Percentiles rank a stretch among this genome's conserved stretches.
Evolutionary conservation across 2,797 vertebrate genomes (phyloP).

Genomic region (Glossophaga mutica): DNA sequence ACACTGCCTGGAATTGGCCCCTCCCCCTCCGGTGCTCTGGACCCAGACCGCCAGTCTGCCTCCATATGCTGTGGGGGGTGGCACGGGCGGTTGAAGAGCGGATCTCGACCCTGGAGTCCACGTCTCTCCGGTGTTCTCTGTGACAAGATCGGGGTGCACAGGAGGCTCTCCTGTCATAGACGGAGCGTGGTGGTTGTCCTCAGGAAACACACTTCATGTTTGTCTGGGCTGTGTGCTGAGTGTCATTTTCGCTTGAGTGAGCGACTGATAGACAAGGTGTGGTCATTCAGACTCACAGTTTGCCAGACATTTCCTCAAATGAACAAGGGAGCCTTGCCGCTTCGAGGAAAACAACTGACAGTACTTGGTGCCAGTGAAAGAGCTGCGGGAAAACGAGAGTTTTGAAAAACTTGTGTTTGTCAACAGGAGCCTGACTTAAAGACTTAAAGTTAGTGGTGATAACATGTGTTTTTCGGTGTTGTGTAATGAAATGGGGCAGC

Average conservation of each 20-base stretch:
- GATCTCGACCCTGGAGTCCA: neutral
- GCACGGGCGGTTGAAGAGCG: neutral
- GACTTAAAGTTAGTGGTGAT: neutral
- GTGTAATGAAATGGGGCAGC: neutral
- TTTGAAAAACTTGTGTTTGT: neutral
- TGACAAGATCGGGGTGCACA: neutral
- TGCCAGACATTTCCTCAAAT: neutral
- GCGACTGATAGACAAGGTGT: neutral
- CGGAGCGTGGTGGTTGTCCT: neutral
- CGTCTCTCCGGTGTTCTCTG: neutral
- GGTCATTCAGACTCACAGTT: neutral
- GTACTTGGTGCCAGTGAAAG: neutral
- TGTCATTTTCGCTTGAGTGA: neutral
- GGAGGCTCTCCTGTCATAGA: neutral
- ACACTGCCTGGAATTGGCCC: neutral
- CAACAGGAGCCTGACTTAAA: neutral
- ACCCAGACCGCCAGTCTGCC: neutral
- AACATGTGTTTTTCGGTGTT: neutral
- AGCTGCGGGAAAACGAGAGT: neutral
- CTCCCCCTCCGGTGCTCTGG: no score
- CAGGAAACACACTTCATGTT: neutral
- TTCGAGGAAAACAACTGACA: neutral
- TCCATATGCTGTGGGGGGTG: neutral
- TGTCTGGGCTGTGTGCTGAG: neutral
- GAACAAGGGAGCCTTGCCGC: neutral